Evolutionary conservation across 2,113 vertebrate species (phyloP), one percentile per base, ranked within the genome.

Genomic region (Oncorhynchus tshawytscha): DNA sequence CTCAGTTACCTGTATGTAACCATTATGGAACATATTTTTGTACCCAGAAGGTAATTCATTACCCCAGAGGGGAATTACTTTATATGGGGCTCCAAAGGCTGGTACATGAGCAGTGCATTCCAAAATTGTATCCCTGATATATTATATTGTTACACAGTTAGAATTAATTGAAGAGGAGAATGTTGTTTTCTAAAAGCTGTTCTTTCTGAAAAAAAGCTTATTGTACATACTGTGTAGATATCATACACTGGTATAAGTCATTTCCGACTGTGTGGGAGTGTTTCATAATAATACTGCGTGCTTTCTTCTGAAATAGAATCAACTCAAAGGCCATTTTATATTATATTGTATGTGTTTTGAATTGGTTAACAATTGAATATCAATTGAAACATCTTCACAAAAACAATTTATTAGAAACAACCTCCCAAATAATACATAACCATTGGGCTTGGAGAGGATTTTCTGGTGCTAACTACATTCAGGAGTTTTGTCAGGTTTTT

Each of bases 231-330:
- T 15, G 27, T 67, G 25, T 75, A 81, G 76, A 67, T 27, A 20
- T 22, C 0, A 39, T 68, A 69, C 67, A 72, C 27, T 64, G 48
- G 5, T 24, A 49, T 45, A 22, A 60, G 71, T 66, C 24, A 67
- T 72, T 31, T 86, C 78, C 80, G 76, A 73, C 11, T 85, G 78
- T 81, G 86, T 82, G 74, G 82, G 84, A 78, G 83, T 70, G 87
- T 87, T 88, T 84, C 70, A 54, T 86, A 85, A 89, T 75, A 31
- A 65, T 67, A 22, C 74, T 66, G 54, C 2, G 6, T 57, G 16
- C 54, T 20, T 57, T 57, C 78, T 78, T 67, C 62, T 72, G 64
- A 59, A 70, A 27, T 74, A 65, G 27, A 70, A 54, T 54, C 48
- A 31, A 12, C 79, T 83, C 65, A 78, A 80, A 77, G 25, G 16